Conservation (phyloP, 2,888 invertebrate species). For the Rhagonycha lutea region DNA sequence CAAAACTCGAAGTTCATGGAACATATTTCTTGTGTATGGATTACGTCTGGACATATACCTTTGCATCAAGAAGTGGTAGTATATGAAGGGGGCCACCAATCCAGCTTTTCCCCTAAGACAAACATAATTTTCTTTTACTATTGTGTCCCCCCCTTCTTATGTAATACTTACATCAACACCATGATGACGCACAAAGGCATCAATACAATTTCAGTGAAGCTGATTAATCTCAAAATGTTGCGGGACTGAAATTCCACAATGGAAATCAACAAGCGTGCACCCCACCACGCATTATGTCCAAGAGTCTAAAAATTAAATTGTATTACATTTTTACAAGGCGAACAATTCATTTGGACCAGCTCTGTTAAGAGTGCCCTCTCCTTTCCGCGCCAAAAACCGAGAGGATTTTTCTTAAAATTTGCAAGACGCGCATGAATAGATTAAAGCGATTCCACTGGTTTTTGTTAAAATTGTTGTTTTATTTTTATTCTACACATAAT, state of each 20-base stretch:
- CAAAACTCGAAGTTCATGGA: slow-evolving; percentile 80
- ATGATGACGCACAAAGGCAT: slow-evolving; percentile 82
- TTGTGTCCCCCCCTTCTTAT: background rate
- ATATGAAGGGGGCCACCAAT: slow-evolving; percentile 90
- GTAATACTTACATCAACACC: slow-evolving; percentile 78
- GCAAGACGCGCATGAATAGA: background rate
- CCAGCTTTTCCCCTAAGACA: slow-evolving; percentile 84
- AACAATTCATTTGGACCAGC: background rate
- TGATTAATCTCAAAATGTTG: slow-evolving; percentile 87
- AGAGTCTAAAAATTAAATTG: slow-evolving; percentile 66
- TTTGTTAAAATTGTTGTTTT: too few species aligned
- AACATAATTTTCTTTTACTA: background rate
- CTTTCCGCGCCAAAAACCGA: too few species aligned
- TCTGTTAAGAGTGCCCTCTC: background rate
- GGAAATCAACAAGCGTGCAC: slow-evolving; percentile 81
- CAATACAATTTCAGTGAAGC: slow-evolving; percentile 91
- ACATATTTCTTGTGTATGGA: slow-evolving; percentile 93
- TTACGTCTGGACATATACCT: slow-evolving; percentile 94
- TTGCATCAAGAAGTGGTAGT: slow-evolving; percentile 93
- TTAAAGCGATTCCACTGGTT: too few species aligned
- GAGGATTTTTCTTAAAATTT: background rate
- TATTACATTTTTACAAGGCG: background rate
- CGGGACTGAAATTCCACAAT: slow-evolving; percentile 89
- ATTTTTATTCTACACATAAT: too few species aligned
- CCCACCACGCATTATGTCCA: slow-evolving; percentile 92